Percentiles rank a stretch among this genome's conserved stretches.
phyloP scores from a whole-genome alignment of 2,113 vertebrate genomes.

The Semnopithecus entellus region DNA sequence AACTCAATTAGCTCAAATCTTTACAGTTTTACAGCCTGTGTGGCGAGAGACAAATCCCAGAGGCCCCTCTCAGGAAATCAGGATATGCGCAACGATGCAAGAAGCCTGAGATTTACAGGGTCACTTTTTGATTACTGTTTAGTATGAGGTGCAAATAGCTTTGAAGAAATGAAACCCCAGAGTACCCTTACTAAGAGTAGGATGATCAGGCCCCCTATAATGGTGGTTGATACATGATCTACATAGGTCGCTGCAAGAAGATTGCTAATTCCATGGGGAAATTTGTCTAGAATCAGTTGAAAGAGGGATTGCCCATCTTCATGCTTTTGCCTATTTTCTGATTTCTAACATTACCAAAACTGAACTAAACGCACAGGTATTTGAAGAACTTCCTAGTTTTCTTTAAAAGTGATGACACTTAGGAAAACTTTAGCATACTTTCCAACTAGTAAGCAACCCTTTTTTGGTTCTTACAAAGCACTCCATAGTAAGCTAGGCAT shows the following conservation, averaged over 20 bases:
- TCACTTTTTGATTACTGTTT: slow-evolving; percentile 68
- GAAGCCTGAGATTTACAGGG: slow-evolving; percentile 37
- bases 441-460: not conserved
- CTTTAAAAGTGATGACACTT: not conserved
- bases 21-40: slow-evolving; percentile 31
- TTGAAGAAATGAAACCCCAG: slow-evolving; percentile 25
- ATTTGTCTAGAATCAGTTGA: not conserved
- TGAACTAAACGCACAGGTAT: not conserved
- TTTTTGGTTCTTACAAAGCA: not conserved
- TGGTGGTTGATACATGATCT: not conserved
- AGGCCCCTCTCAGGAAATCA: not conserved
- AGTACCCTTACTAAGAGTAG: not conserved
- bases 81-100: slow-evolving; percentile 6
- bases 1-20: slow-evolving; percentile 68
- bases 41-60: slow-evolving; percentile 38
- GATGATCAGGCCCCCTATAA: not conserved
- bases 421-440: not conserved
- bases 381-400: not conserved
- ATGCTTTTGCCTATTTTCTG: not conserved
- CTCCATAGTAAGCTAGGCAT: not conserved
- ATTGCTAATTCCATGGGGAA: not conserved
- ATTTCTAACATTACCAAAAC: not conserved
- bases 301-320: not conserved
- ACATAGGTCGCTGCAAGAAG: not conserved
- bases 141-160: slow-evolving; percentile 15